Percentiles rank a stretch among this genome's conserved stretches.
phyloP scores from a whole-genome alignment of 2,888 invertebrate genomes.

The Drosophila incognita region DNA sequence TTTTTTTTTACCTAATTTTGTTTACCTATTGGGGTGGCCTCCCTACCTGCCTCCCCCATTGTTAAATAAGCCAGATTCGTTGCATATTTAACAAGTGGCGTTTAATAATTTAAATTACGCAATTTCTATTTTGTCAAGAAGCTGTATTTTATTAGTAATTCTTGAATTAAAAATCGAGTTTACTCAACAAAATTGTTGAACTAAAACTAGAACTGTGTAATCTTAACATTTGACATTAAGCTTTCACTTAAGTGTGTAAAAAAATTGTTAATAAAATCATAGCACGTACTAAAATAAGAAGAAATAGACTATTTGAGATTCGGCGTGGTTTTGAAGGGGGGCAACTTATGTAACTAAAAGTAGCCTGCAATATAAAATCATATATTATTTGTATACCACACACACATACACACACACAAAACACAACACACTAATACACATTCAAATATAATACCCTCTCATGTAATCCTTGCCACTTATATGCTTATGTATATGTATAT shows the following conservation, averaged over 20 bases:
- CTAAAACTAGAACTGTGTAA: neutral
- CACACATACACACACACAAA: neutral
- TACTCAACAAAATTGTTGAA: neutral
- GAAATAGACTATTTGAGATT: neutral
- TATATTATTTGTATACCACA: neutral
- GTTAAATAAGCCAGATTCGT: neutral
- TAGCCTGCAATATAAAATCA: neutral
- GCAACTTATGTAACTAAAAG: neutral
- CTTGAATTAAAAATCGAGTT: neutral
- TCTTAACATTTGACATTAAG: neutral
- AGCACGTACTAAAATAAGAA: neutral
- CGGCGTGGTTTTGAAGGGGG: neutral
- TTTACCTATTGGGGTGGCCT: slow-evolving; percentile 8
- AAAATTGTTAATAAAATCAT: neutral
- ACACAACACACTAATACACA: neutral
- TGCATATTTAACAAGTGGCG: slow-evolving; percentile 23
- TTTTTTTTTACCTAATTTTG: slow-evolving; percentile 2
- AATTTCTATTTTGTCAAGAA: neutral
- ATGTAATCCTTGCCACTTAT: slow-evolving; percentile 40
- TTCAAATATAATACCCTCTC: slow-evolving; percentile 4
- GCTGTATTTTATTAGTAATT: neutral
- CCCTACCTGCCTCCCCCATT: neutral
- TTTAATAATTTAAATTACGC: slow-evolving; percentile 10
- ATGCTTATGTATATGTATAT: slow-evolving; percentile 46
- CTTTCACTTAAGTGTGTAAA: neutral